phyloP scores from a whole-genome alignment of 2,113 vertebrate species.

The Alces alces region DNA sequence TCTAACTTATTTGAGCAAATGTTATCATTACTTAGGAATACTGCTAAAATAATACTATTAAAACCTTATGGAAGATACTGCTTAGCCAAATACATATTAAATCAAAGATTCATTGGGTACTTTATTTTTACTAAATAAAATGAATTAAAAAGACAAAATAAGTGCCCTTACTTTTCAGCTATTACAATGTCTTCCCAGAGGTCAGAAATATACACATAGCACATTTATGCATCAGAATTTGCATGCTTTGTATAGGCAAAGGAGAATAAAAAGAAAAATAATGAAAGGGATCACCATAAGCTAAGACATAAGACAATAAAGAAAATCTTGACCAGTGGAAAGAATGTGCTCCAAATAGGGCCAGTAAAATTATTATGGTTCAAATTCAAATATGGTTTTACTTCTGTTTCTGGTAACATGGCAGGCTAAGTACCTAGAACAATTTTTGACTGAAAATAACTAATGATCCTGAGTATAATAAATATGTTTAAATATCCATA shows the following conservation, averaged over 20 bases:
- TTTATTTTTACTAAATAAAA: conserved; percentile 17
- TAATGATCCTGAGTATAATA: neutral
- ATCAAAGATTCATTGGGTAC: neutral
- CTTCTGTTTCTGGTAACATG: neutral
- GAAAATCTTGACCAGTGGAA: neutral
- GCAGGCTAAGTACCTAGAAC: neutral
- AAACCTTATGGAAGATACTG: neutral
- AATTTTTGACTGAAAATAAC: neutral
- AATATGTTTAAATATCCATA: neutral
- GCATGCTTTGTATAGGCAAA: neutral
- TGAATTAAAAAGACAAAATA: neutral
- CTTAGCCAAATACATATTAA: neutral
- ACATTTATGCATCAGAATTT: neutral
- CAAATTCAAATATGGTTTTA: neutral
- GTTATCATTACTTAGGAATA: neutral
- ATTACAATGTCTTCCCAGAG: neutral
- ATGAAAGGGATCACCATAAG: neutral
- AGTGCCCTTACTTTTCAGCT: neutral
- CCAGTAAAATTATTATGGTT: neutral
- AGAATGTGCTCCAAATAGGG: neutral
- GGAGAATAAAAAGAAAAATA: neutral
- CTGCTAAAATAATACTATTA: neutral
- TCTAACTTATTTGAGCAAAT: neutral
- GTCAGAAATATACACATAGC: neutral
- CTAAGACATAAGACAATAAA: neutral